Percentiles rank a stretch among this genome's conserved stretches.
Conservation (phyloP, 2,888 invertebrate genomes). For the Hyalella azteca region DNA sequence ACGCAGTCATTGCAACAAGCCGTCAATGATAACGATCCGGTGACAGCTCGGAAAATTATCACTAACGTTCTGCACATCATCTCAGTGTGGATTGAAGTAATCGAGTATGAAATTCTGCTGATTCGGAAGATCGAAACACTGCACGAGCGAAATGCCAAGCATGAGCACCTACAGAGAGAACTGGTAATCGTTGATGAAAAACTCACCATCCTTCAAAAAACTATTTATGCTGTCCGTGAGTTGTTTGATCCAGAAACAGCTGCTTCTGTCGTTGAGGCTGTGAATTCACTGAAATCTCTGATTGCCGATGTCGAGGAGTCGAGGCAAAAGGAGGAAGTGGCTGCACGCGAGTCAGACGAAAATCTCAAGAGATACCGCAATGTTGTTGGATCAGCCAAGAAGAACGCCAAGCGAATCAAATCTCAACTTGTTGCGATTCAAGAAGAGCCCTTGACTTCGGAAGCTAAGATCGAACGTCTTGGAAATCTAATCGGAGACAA, state of each 20-base stretch:
- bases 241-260: conserved; percentile 65
- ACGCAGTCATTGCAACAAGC: conserved; percentile 70
- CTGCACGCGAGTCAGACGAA: conserved; percentile 68
- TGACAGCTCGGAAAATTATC: conserved; percentile 73
- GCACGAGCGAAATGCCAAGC: conserved; percentile 44
- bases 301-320: conserved; percentile 74
- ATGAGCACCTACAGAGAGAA: conserved; percentile 57
- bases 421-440: conserved; percentile 70
- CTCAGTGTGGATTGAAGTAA: conserved; percentile 83
- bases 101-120: conserved; percentile 76
- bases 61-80: conserved; percentile 80
- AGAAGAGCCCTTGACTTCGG: conserved; percentile 68
- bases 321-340: conserved; percentile 69
- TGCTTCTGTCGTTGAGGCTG: conserved; percentile 68
- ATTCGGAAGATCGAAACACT: conserved; percentile 63
- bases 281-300: conserved; percentile 72
- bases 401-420: conserved; percentile 66
- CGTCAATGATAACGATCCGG: conserved; percentile 68
- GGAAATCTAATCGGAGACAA: conserved; percentile 47
- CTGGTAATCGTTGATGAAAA: conserved; percentile 71
- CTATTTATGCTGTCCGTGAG: conserved; percentile 62
- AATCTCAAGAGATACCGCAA: conserved; percentile 76
- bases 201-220: conserved; percentile 75
- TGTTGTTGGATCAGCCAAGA: conserved; percentile 69
- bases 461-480: conserved; percentile 48